Conservation (phyloP, 2,797 vertebrate genomes). For the Sebastes kiyomatsui region DNA sequence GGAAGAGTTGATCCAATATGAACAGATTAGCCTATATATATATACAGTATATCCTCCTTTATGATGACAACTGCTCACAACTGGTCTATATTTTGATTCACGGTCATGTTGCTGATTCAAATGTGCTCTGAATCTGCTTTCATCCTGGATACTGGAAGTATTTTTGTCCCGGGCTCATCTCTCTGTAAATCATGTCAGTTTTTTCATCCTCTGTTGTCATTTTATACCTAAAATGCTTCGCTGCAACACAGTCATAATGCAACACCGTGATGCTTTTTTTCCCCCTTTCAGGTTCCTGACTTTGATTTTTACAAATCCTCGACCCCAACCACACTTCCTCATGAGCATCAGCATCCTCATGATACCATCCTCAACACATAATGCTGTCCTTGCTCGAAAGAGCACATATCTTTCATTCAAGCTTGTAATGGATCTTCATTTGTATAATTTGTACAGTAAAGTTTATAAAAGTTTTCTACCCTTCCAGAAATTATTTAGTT, state of each 20-base stretch:
- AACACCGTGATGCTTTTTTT: slow-evolving; percentile 9
- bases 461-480: slow-evolving; percentile 97
- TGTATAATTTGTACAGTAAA: slow-evolving; percentile 96
- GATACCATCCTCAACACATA: slow-evolving; percentile 15
- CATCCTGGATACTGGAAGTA: slow-evolving; percentile 4
- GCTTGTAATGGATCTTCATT: slow-evolving; percentile 78
- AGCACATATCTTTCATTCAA: slow-evolving; percentile 74
- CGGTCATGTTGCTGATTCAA: slow-evolving; percentile 22
- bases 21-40: slow-evolving; percentile 37
- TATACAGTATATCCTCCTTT: slow-evolving; percentile 25
- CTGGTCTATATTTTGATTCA: slow-evolving; percentile 6
- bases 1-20: neutral
- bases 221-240: slow-evolving; percentile 39
- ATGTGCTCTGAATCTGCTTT: slow-evolving; percentile 42
- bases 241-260: slow-evolving; percentile 34
- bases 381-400: slow-evolving; percentile 56
- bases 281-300: neutral
- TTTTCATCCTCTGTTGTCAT: slow-evolving; percentile 7
- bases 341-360: slow-evolving; percentile 1
- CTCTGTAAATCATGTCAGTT: slow-evolving; percentile 3
- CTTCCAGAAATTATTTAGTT: slow-evolving; percentile 91
- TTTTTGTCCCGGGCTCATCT: slow-evolving; percentile 34
- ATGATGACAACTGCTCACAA: slow-evolving; percentile 1
- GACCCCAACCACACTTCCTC: neutral
- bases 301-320: slow-evolving; percentile 29